Evolutionary conservation across 2,888 invertebrate genomes (phyloP), one percentile per base, ranked within the genome.

Genomic region (Chouioia cunea): DNA sequence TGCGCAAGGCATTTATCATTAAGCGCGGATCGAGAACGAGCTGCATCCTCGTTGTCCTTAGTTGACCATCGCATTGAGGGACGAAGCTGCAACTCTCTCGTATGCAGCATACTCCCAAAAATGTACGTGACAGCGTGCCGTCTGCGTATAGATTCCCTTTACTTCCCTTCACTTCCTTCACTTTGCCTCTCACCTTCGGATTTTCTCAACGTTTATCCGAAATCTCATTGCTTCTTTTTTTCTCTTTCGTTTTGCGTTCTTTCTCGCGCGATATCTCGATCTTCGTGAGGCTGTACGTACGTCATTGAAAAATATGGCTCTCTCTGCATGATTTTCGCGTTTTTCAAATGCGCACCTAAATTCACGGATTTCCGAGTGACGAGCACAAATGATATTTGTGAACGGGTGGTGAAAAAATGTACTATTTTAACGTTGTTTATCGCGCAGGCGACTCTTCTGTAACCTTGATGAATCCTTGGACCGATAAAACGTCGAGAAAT

Each of bases 91-190:
- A 46, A 47, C 57, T 58, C 27, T 23, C 15, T 53, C 16, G 20
- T 12, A 3, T 23, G 56, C n/a, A 18, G 15, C 47, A 14, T 12
- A 36, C 48, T 22, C 66, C 59, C 46, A 69, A 65, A 44, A n/a
- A 16, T 36, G 36, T 36, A 10, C 36, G 12, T 36, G n/a, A 10
- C 27, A 27, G 46, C 65, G 44, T 58, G 50, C 59, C 62, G 59
- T 52, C n/a, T 43, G 1, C 15, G 16, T 27, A 23, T 44, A 50
- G 20, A 47, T 47, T 47, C 69, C 65, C 64, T 63, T 43, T 70
- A 65, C 36, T 66, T 71, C 70, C 71, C 71, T 70, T 65, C 69
- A 70, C 73, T 75, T 74, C 74, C 74, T 62, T 63, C 68, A 54
- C 63, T 69, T 46, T 43, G n/a, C 54, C 47, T 27, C 58, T 58